A percentile compares a stretch with the other conserved stretches of the same genome.
Conservation (phyloP, 2,113 vertebrate species). For the Myxocyprinus asiaticus region DNA sequence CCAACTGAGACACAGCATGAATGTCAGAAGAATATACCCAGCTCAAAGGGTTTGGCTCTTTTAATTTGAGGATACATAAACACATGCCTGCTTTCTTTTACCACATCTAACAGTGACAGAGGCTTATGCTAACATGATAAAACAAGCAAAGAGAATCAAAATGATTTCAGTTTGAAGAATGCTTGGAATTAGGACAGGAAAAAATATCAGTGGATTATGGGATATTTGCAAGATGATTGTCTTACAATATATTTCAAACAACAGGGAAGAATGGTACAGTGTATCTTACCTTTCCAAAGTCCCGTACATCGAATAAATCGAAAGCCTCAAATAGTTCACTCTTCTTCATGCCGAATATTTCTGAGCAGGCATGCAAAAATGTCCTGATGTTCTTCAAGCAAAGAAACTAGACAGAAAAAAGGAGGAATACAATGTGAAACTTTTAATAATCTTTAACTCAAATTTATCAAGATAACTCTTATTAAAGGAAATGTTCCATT, state of each 20-base stretch:
- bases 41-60: conserved; percentile 43
- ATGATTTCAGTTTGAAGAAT: too few relatives aligned
- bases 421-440: background rate
- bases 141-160: too few relatives aligned
- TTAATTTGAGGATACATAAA: conserved; percentile 51
- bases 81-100: too few relatives aligned
- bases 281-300: conserved; percentile 94
- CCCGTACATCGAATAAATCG: conserved; percentile 94
- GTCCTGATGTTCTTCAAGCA: conserved; percentile 98
- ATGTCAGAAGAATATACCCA: conserved; percentile 1
- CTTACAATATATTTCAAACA: background rate
- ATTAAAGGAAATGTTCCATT: too few relatives aligned
- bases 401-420: conserved; percentile 81
- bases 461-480: too few relatives aligned
- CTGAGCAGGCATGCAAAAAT: conserved; percentile 86
- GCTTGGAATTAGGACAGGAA: too few relatives aligned
- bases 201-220: too few relatives aligned
- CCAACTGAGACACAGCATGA: background rate
- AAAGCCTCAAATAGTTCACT: conserved; percentile 97
- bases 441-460: background rate
- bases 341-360: conserved; percentile 93
- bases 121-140: too few relatives aligned
- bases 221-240: background rate
- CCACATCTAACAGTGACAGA: too few relatives aligned
- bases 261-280: background rate